A percentile compares a stretch with the other conserved stretches of the same genome.
Conservation (phyloP, 2,888 invertebrate genomes). For the Chrysopilus asiliformis region DNA sequence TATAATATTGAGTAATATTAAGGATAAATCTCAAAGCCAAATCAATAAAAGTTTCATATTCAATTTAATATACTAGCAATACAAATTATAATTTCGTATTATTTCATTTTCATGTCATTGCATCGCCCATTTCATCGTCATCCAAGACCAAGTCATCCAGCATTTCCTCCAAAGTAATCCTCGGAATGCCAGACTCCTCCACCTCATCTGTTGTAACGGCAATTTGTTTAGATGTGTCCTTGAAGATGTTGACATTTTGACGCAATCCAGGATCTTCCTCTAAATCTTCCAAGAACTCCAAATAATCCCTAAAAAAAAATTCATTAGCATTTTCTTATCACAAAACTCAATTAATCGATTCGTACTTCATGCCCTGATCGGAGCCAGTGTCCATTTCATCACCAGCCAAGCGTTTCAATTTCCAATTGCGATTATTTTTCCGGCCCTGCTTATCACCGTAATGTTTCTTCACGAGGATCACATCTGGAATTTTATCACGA, state of each 20-base stretch:
- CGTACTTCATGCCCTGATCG: constrained; percentile 49
- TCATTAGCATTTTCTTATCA: constrained; percentile 12
- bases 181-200: constrained; percentile 56
- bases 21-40: no score
- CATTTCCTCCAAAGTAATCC: constrained; percentile 84
- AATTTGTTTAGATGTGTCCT: constrained; percentile 38
- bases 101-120: no score
- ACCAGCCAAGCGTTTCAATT: constrained; percentile 72
- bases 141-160: constrained; percentile 75
- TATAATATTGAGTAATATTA: no score
- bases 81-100: no score
- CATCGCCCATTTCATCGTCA: constrained; percentile 62
- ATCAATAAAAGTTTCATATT: no score
- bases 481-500: constrained; percentile 61
- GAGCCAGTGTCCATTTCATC: constrained; percentile 47
- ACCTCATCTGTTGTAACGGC: constrained; percentile 45
- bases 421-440: constrained; percentile 74
- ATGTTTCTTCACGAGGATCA: constrained; percentile 87
- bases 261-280: constrained; percentile 88
- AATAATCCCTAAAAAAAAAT: constrained; percentile 57
- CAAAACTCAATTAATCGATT: constrained; percentile 12
- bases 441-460: constrained; percentile 61
- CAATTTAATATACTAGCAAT: no score
- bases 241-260: constrained; percentile 88
- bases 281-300: constrained; percentile 91